phyloP scores from a whole-genome alignment of 2,113 vertebrate species.

The Stigmatopora argus region DNA sequence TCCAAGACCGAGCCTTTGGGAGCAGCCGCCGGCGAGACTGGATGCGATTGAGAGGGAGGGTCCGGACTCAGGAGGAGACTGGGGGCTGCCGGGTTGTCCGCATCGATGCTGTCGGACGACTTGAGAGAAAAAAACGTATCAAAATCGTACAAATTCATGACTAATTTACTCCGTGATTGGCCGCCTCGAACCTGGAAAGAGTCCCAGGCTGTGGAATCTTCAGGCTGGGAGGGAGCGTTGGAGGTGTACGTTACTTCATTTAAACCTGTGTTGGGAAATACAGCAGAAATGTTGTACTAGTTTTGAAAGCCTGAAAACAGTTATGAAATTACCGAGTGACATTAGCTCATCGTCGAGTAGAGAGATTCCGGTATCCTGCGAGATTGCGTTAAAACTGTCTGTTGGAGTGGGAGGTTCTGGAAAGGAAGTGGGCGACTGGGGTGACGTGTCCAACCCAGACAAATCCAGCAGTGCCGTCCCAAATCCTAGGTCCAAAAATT shows the following conservation, averaged over 20 bases:
- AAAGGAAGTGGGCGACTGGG: conserved; percentile 72
- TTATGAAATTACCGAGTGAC: conserved; percentile 78
- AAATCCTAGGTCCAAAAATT: conserved; percentile 48
- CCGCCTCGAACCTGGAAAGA: conserved; percentile 83
- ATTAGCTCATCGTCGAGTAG: conserved; percentile 96
- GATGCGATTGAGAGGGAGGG: conserved; percentile 36
- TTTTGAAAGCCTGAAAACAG: not conserved
- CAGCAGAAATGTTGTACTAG: not conserved
- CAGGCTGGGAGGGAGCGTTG: conserved; percentile 66
- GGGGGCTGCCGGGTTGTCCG: conserved; percentile 53
- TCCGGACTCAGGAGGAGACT: conserved; percentile 68
- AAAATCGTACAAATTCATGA: not conserved
- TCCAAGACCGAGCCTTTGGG: conserved; percentile 78
- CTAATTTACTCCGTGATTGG: not conserved
- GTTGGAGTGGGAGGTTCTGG: conserved; percentile 74
- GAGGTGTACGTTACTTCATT: conserved; percentile 78
- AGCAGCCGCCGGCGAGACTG: conserved; percentile 34
- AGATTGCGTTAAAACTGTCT: conserved; percentile 56
- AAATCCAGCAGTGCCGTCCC: conserved; percentile 86
- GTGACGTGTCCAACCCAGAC: conserved; percentile 84
- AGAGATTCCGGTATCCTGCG: conserved; percentile 77
- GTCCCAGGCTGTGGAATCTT: conserved; percentile 83
- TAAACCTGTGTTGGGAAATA: conserved; percentile 71
- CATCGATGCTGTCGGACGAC: conserved; percentile 83
- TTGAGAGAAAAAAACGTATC: conserved; percentile 35